These are phyloP conservation scores for Philereme transversata DNA, from an alignment of 2,888 invertebrate genomes.

Conservation along the genomic window DNA sequence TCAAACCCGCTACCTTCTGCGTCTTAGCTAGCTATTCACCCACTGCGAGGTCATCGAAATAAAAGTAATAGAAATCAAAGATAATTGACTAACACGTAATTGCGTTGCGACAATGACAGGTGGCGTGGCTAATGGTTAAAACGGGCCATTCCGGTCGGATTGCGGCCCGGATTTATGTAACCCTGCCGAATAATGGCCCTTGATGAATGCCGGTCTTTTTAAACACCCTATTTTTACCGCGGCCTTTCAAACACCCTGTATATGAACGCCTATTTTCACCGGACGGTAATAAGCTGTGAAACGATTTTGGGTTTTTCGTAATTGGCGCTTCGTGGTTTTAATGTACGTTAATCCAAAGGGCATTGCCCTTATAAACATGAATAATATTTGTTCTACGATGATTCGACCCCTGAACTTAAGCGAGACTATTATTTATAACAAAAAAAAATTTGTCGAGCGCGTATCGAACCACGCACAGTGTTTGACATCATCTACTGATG, in stretches of 20 bases:
- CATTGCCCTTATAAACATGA: too few relatives aligned
- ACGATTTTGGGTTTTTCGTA: conserved; percentile 8
- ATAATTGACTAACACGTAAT: conserved; percentile 3
- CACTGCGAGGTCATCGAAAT: not conserved
- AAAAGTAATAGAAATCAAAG: conserved; percentile 12
- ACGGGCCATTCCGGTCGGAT: conserved; percentile 24
- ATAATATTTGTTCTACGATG: too few relatives aligned
- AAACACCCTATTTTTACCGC: conserved; percentile 7
- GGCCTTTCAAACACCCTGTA: conserved; percentile 5
- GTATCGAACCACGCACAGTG: too few relatives aligned
- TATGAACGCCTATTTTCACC: conserved; percentile 3
- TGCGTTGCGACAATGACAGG: conserved; percentile 17
- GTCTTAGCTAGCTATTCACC: too few relatives aligned
- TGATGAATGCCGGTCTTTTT: conserved; percentile 14
- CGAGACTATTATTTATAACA: too few relatives aligned
- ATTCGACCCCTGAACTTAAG: too few relatives aligned
- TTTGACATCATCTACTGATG: too few relatives aligned
- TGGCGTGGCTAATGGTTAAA: conserved; percentile 23
- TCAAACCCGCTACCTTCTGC: too few relatives aligned
- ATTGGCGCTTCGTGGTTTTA: too few relatives aligned
- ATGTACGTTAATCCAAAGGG: too few relatives aligned
- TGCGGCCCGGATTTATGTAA: conserved; percentile 26
- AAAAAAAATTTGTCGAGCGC: too few relatives aligned
- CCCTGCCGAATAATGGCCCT: conserved; percentile 11
- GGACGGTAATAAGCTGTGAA: conserved; percentile 15